Base-by-base conservation (phyloP, 2,888 invertebrate genomes). In the Hydrotaea cyrtoneurina region DNA sequence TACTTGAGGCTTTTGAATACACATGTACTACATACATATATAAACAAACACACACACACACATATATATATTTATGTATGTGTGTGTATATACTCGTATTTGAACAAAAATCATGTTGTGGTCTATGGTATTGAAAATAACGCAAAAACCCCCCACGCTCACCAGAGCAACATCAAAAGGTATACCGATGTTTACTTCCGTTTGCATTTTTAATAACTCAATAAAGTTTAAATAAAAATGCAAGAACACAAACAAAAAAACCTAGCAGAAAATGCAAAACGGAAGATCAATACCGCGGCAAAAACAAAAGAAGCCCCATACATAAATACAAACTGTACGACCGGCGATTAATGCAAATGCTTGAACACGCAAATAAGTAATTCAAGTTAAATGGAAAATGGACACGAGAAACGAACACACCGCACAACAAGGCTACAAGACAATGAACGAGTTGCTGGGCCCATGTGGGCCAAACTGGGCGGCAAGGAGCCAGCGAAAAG, bases 191-290 rank as follows among this genome's bases (percentile, higher is more conserved):
- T 59, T 74, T 74, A 74, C 73, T 79, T 80, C 66, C 80, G 74
- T 80, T 75, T 80, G 69, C 74, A 80, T 69, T 74, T 80, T 80
- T 75, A 74, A 77, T 66, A 64, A 72, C 64, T 77, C 55, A 55
- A 77, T 81, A 81, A 73, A 73, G 64, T 73, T 72, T 77, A 57
- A 80, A 80, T 71, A 76, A 71, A 64, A 55, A 71, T 64, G 26
- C 23, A 23, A 39, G n/a, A 69, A 26, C 31, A 31, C 2, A 71
- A 53, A 17, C 23, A 23, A 39, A n/a, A 69, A 26, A 2, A 31
- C 2, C 31, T 2, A 31, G 31, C 2, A 31, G 31, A 2, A 57
- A 57, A 69, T 21, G 57, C 0, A 50, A 19, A 31, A 31, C 19
- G 26, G 53, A 76, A 62, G 62, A 76, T 80, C 59, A 80, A 62